Percentiles rank a stretch among this genome's conserved stretches.
phyloP scores from a whole-genome alignment of 2,797 vertebrate genomes.

The Melanotaenia parkinsoni region DNA sequence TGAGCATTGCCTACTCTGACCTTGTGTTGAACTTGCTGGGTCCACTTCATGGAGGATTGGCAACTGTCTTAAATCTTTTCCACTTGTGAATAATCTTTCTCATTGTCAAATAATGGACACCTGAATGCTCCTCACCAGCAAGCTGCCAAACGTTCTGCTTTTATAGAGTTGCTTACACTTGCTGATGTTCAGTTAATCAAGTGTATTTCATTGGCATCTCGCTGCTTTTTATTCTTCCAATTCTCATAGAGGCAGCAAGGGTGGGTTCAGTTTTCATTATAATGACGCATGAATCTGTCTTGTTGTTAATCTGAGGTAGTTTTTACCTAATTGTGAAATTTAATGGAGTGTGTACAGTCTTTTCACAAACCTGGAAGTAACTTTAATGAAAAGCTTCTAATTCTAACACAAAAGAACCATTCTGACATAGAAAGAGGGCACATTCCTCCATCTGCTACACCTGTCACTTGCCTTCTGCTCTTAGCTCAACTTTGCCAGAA shows the following conservation, averaged over 20 bases:
- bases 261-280: background rate
- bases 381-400: too few relatives aligned
- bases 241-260: background rate
- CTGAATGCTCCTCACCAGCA: background rate
- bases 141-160: background rate
- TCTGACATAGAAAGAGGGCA: conserved; percentile 13
- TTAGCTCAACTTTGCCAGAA: conserved; percentile 40
- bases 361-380: too few relatives aligned
- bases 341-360: too few relatives aligned
- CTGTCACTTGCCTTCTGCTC: conserved; percentile 66
- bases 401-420: background rate
- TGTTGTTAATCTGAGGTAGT: background rate
- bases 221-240: background rate
- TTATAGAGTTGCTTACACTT: background rate
- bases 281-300: too few relatives aligned
- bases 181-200: background rate
- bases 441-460: conserved; percentile 58
- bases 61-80: background rate
- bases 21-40: too few relatives aligned
- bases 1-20: too few relatives aligned
- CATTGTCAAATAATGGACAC: background rate
- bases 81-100: background rate
- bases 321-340: background rate
- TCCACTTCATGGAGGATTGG: background rate
- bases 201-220: background rate